Conservation (phyloP, 2,797 vertebrate species). For the Eupleurogrammus muticus region DNA sequence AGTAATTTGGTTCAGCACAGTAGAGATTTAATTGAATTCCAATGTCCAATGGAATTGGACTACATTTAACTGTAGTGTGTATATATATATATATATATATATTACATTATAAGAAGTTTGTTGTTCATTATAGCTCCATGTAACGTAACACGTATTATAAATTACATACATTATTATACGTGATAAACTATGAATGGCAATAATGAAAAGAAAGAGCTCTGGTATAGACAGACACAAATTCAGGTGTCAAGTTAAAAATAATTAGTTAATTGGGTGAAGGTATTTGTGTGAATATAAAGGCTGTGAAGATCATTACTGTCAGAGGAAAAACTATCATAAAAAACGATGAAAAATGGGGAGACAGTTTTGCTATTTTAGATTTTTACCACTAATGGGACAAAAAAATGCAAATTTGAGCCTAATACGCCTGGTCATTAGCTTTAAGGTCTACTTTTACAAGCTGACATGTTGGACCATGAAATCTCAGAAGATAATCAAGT, state of each 20-base stretch:
- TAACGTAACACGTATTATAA: no score
- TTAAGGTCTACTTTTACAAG: not conserved
- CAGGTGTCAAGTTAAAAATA: not conserved
- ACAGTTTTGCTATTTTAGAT: not conserved
- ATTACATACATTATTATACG: no score
- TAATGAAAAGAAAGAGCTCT: no score
- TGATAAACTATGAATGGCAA: no score
- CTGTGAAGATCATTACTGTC: constrained; percentile 3
- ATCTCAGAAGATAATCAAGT: constrained; percentile 4
- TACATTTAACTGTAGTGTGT: no score
- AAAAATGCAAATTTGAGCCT: not conserved
- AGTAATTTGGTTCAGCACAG: no score
- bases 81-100: no score
- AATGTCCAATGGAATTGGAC: no score
- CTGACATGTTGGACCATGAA: not conserved
- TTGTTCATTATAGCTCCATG: no score
- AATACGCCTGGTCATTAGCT: not conserved
- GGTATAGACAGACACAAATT: no score
- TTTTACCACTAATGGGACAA: not conserved
- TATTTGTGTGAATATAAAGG: not conserved
- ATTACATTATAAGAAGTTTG: no score
- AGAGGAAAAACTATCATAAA: not conserved
- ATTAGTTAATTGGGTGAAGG: not conserved
- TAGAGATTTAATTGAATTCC: no score
- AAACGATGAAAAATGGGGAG: constrained; percentile 4